These are phyloP conservation scores for Amphiura filiformis DNA, from an alignment of 35 echinoderm and acorn worm species.

Conservation along the genomic window DNA sequence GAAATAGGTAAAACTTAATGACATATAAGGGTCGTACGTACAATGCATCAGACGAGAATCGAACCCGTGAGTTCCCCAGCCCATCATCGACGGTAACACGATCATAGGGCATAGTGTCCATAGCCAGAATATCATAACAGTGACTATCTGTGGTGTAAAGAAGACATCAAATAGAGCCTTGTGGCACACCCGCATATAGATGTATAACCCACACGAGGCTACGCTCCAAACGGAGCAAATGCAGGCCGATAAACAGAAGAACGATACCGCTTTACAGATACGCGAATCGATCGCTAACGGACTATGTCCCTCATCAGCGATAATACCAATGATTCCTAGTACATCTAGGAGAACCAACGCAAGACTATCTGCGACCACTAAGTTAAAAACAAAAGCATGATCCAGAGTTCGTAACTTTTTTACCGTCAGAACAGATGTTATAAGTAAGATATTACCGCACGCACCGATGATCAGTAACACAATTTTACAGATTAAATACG, in stretches of 20 bases:
- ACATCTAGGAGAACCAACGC: not conserved
- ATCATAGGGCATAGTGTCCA: not conserved
- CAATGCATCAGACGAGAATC: not conserved
- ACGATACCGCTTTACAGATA: not conserved
- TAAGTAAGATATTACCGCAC: not conserved
- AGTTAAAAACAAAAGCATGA: not conserved
- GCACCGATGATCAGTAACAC: not conserved
- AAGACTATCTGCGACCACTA: not conserved
- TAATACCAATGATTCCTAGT: not conserved
- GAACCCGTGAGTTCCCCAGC: not conserved
- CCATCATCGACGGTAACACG: not conserved
- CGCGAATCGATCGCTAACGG: not conserved
- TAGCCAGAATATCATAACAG: not conserved
- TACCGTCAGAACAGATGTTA: not conserved
- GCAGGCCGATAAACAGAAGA: not conserved
- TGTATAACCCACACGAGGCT: not conserved
- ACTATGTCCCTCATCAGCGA: not conserved
- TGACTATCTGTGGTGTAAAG: not conserved
- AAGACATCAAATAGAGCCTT: not conserved
- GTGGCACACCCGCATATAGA: not conserved
- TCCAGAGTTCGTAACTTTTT: not conserved
- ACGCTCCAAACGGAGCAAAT: not conserved
- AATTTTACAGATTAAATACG: not conserved
- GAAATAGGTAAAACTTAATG: not conserved
- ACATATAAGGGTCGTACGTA: not conserved